Evolutionary conservation across 2,888 invertebrate species (phyloP).

Genomic region (Oscheius sp.): DNA sequence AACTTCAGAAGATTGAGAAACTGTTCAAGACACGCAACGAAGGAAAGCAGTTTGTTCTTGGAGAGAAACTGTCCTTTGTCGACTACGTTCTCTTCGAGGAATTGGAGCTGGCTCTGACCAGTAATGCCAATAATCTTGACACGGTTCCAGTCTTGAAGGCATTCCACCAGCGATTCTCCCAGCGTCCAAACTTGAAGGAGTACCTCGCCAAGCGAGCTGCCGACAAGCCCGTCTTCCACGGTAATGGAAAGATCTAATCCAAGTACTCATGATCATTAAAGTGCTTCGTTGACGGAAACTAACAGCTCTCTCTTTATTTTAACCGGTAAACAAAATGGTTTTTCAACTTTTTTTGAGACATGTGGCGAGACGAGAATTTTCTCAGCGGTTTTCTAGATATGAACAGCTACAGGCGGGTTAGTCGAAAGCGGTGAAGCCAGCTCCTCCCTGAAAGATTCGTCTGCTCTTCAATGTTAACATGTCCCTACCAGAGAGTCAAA

Average conservation of each 20-base stretch:
- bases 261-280: neutral
- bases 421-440: slow-evolving; percentile 29
- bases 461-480: neutral
- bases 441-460: slow-evolving; percentile 14
- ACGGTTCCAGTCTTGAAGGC: slow-evolving; percentile 58
- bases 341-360: too few relatives aligned
- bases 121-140: slow-evolving; percentile 53
- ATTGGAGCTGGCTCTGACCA: slow-evolving; percentile 59
- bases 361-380: too few relatives aligned
- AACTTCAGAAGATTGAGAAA: neutral
- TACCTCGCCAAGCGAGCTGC: slow-evolving; percentile 55
- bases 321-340: too few relatives aligned
- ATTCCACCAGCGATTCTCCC: slow-evolving; percentile 56
- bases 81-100: slow-evolving; percentile 67
- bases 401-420: slow-evolving; percentile 2
- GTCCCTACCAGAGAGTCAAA: slow-evolving; percentile 48
- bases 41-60: neutral
- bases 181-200: slow-evolving; percentile 50
- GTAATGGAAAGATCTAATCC: slow-evolving; percentile 48
- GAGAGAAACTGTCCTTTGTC: slow-evolving; percentile 53
- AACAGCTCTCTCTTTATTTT: too few relatives aligned
- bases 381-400: slow-evolving; percentile 18
- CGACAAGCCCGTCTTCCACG: slow-evolving; percentile 49
- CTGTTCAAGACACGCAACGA: neutral
- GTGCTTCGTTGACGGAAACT: too few relatives aligned